Evolutionary conservation across 2,888 invertebrate genomes (phyloP).

Genomic region (Stenolophus ochropezus): DNA sequence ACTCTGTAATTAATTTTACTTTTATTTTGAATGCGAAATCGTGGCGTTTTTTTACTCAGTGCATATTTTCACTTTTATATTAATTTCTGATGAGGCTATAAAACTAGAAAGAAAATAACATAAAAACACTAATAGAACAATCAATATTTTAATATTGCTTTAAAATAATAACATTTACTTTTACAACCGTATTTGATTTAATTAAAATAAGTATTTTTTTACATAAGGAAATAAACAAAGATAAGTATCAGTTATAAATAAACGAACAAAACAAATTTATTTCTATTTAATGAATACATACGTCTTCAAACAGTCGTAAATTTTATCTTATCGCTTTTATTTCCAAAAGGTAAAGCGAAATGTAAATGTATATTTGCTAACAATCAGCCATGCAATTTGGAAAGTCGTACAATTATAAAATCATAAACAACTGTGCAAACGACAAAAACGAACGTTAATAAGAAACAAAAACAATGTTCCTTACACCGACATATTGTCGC

Average conservation of each 20-base stretch:
- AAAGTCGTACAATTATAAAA: constrained; percentile 16
- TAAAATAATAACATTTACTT: too few relatives aligned
- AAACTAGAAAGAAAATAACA: too few relatives aligned
- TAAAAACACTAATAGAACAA: too few relatives aligned
- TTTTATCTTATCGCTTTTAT: constrained; percentile 18
- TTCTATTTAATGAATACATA: constrained; percentile 20
- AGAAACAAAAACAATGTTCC: constrained; percentile 31
- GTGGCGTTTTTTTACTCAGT: too few relatives aligned
- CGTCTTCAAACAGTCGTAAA: constrained; percentile 26
- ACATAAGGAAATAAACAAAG: not conserved
- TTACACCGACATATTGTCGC: constrained; percentile 15
- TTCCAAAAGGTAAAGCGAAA: constrained; percentile 7
- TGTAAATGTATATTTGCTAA: constrained; percentile 25
- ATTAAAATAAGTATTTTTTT: not conserved
- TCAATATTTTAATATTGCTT: too few relatives aligned
- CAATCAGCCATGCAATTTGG: constrained; percentile 6
- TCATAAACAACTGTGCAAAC: constrained; percentile 2
- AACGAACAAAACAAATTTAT: constrained; percentile 11
- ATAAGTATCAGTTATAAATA: constrained; percentile 9
- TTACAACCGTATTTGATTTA: not conserved
- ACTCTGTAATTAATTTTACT: constrained; percentile 38
- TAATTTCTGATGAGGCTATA: too few relatives aligned
- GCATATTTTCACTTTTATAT: too few relatives aligned
- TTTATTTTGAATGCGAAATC: constrained; percentile 44
- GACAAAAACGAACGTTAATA: constrained; percentile 17